Evolutionary conservation across 2,888 invertebrate genomes (phyloP), one percentile per base, ranked within the genome.

Genomic region (Tipula vernalis): DNA sequence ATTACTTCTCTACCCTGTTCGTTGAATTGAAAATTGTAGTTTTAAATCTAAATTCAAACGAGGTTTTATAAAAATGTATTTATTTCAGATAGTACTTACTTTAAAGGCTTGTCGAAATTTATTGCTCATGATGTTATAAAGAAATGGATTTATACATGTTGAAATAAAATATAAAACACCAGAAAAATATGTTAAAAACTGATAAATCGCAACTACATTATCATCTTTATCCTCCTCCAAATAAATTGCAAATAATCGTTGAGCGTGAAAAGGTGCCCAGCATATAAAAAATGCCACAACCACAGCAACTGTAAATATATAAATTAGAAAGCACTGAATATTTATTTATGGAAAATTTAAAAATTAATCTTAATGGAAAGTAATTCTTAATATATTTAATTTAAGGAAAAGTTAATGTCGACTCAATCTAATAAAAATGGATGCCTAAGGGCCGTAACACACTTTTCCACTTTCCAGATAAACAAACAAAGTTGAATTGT

Each of bases 81-180:
- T 28, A 28, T 28, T 28, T 28, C 28, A 28, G 28, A 12, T 44
- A 44, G 12, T 83, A 88, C 89, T 91, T 92, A 97, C 97, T 95
- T 96, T 97, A 92, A 98, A 98, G 85, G 98, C 98, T 88, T 96
- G 96, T 85, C 98, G 94, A 90, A 98, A 98, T 91, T 98, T 98
- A 91, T 97, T 95, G 12, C 98, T 98, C 98, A 98, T 97, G 87
- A 98, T 96, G 91, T 98, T 96, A 92, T 98, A 98, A 51, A 98
- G 94, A 88, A 98, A 93, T 0, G 98, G 98, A 91, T 98, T 98
- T 90, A 98, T 95, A 89, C 97, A 97, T 12, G 98, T 97, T 6
- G 98, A 98, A 89, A 98, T 91, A 91, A 97, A 98, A 93, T 98
- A 98, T 87, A 98, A 94, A 0, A 98, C 94, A 0, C 98, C 98